Evolutionary conservation across 2,113 vertebrate genomes (phyloP), one percentile per base, ranked within the genome.

Genomic region (Archilochus colubris): DNA sequence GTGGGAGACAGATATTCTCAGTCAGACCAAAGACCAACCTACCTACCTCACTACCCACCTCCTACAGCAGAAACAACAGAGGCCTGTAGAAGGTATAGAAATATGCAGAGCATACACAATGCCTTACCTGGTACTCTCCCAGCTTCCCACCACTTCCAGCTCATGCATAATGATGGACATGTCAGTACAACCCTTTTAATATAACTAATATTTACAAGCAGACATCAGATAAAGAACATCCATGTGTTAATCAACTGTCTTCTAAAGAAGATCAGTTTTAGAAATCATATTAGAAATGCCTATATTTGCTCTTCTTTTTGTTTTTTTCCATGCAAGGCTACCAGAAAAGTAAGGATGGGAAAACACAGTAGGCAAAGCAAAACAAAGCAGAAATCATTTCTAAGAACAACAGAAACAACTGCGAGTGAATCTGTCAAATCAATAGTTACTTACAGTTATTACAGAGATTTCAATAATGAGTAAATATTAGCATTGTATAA

Each of bases 61-160:
- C 58, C 44, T 54, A 59, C 38, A 33, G 54, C 44, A 84, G 85
- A 24, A 69, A 86, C 24, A 82, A 16, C 27, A 51, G 20, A 9
- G 40, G 25, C 16, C 48, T 30, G 62, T 44, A 55, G 62, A 48
- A 55, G 28, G 14, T 21, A 9, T 2, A 76, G n/a, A 75, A 78
- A 82, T 9, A 51, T 0, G 4, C 5, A 14, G 9, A 68, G 14
- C 7, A 12, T 19, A 6, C 12, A 14, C 0, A 0, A 40, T 23
- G 12, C 9, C 14, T 64, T 64, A 20, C 38, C 25, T 50, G 12
- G 6, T n/a, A 64, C 12, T 5, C 15, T 51, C 16, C 16, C 44
- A 72, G 57, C 28, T 84, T 68, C 19, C 54, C 58, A 72, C 12
- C 25, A 63, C 7, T 48, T 77, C 57, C 68, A 92, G n/a, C 5